Evolutionary conservation across 2,797 vertebrate genomes (phyloP).

Genomic region (Caiman crocodilus): DNA sequence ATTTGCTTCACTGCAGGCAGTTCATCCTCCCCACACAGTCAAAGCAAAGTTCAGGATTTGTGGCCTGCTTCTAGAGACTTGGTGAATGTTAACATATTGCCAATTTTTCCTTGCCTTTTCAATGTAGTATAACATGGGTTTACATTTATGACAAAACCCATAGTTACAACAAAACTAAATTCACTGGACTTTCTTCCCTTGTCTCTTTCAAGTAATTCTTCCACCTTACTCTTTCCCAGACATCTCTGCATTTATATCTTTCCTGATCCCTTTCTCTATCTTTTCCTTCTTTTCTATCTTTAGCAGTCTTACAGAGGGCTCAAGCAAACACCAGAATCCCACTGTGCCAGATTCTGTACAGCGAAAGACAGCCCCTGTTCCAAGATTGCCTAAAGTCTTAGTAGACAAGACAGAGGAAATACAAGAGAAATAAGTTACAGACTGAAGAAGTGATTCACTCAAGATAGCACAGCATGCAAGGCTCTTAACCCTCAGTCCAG

Average conservation of each 20-base stretch:
- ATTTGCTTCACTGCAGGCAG: neutral
- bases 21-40: neutral
- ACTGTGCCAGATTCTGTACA: accelerated
- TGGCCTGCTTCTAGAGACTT: neutral
- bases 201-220: neutral
- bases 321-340: too few relatives aligned
- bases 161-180: accelerated
- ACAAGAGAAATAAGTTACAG: neutral
- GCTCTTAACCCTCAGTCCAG: neutral
- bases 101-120: neutral
- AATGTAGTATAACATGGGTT: neutral
- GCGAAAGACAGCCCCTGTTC: neutral
- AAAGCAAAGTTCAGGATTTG: neutral
- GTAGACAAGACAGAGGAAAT: neutral
- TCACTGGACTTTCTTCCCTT: neutral
- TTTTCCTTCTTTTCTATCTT: too few relatives aligned
- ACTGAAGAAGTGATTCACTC: neutral
- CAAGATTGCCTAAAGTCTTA: neutral
- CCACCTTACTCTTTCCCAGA: neutral
- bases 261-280: neutral
- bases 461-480: neutral
- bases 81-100: neutral
- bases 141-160: neutral
- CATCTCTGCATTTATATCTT: neutral
- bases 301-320: too few relatives aligned